These are phyloP conservation scores for Gymnosoma rotundatum DNA, from an alignment of 2,888 invertebrate species.

Conservation along the genomic window DNA sequence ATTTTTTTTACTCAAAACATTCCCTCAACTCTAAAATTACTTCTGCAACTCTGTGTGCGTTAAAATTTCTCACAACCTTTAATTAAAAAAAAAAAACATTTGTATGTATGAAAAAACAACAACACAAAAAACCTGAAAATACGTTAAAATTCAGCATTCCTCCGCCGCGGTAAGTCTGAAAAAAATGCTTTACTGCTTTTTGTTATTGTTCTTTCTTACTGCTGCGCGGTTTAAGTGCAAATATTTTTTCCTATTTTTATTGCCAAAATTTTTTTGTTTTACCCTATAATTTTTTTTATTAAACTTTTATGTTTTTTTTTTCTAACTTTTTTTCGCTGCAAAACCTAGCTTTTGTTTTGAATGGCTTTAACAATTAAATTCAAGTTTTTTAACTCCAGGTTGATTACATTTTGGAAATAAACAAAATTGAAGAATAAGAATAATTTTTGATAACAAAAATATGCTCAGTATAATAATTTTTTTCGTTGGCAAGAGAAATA, in stretches of 20 bases:
- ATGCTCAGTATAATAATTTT: no score
- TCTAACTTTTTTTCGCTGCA: background rate
- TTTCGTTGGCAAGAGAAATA: no score
- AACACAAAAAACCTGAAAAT: constrained; percentile 73
- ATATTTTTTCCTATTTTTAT: constrained; percentile 39
- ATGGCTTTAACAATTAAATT: constrained; percentile 16
- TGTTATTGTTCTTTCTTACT: constrained; percentile 63
- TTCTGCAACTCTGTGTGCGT: constrained; percentile 13
- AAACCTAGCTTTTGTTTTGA: constrained; percentile 2
- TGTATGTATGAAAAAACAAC: constrained; percentile 42
- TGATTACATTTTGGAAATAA: no score
- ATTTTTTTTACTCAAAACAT: constrained; percentile 29
- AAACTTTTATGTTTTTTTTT: background rate
- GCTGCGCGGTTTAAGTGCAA: constrained; percentile 48
- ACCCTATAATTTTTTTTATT: background rate
- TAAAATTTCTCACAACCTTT: constrained; percentile 34
- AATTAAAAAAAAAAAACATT: constrained; percentile 13
- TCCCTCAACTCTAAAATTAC: constrained; percentile 18
- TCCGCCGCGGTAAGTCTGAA: constrained; percentile 88
- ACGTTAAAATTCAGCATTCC: constrained; percentile 84
- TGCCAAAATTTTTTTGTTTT: constrained; percentile 53
- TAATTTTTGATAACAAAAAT: no score
- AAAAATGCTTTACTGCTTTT: constrained; percentile 78
- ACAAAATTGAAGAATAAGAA: no score
- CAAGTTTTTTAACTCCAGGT: no score